These are phyloP conservation scores for Thunnus albacares DNA, from an alignment of 2,797 vertebrate species.

Conservation along the genomic window DNA sequence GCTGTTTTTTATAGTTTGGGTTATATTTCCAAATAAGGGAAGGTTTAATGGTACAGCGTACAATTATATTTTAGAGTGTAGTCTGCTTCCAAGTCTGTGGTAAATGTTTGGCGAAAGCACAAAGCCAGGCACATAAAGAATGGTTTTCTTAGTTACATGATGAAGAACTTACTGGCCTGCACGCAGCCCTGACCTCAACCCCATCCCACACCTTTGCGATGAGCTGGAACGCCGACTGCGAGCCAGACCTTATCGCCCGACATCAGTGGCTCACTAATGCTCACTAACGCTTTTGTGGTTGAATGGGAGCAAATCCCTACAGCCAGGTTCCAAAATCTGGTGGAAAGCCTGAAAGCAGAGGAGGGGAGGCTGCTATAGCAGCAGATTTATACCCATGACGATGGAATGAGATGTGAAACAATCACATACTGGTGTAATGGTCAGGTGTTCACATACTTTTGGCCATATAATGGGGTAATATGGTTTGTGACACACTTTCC, in stretches of 20 bases:
- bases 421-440: not conserved
- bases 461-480: not conserved
- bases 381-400: not conserved
- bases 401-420: conserved; percentile 2
- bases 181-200: not conserved
- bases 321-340: not conserved
- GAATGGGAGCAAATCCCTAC: conserved; percentile 12
- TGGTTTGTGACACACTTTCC: no score
- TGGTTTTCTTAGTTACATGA: not conserved
- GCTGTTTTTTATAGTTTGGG: not conserved
- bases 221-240: not conserved
- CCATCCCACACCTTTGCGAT: not conserved
- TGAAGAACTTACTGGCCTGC: conserved; percentile 2
- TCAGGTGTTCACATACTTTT: conserved; percentile 6
- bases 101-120: not conserved
- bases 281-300: conserved; percentile 1
- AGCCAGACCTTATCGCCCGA: not conserved
- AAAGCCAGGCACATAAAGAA: not conserved
- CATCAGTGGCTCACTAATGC: conserved; percentile 8
- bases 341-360: not conserved
- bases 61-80: not conserved
- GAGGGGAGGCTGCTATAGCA: not conserved
- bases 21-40: not conserved
- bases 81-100: not conserved
- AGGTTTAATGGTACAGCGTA: not conserved